phyloP scores from a whole-genome alignment of 2,888 invertebrate genomes.

The Disparrhopalites patrizii region DNA sequence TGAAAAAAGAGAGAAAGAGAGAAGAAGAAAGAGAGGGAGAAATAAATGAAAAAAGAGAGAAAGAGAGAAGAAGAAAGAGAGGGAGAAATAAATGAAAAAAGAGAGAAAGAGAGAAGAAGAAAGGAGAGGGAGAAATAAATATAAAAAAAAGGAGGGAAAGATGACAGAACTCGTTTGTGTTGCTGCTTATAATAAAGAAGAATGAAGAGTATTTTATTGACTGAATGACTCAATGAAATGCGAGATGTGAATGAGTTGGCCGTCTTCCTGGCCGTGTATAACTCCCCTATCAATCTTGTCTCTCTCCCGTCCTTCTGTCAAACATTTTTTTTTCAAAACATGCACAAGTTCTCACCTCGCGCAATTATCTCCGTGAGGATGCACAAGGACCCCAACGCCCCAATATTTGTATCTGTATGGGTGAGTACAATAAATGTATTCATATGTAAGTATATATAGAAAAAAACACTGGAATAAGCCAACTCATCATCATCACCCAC shows the following conservation, averaged over 20 bases:
- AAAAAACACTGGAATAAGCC: background rate
- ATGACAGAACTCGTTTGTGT: no score
- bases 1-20: background rate
- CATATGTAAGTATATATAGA: no score
- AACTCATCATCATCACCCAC: background rate
- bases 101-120: background rate
- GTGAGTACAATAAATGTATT: no score
- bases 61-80: background rate
- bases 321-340: no score
- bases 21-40: background rate
- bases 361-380: background rate
- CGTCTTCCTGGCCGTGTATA: background rate
- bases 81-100: background rate
- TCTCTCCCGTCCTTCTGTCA: constrained; percentile 19
- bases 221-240: constrained; percentile 26
- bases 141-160: no score
- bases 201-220: background rate
- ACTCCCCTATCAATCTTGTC: constrained; percentile 22
- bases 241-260: constrained; percentile 13
- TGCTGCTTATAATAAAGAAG: no score
- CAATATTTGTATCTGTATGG: no score
- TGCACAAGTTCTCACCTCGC: constrained; percentile 26
- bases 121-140: no score
- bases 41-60: background rate
- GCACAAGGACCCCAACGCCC: background rate